These are phyloP conservation scores for Neoscelio sp. DNA, from an alignment of 2,888 invertebrate species.

Conservation along the genomic window DNA sequence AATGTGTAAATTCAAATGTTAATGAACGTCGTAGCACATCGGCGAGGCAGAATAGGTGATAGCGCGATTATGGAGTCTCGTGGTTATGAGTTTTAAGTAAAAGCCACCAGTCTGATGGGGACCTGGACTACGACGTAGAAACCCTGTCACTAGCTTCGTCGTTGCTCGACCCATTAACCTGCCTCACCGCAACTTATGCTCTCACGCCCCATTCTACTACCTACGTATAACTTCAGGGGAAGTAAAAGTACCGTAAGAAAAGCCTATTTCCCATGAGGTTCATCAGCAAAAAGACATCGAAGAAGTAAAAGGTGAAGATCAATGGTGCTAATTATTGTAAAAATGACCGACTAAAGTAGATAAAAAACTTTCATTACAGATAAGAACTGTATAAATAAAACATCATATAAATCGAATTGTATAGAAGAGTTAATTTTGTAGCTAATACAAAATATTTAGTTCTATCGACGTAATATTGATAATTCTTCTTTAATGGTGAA, in stretches of 20 bases:
- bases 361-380: conserved; percentile 14
- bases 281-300: neutral
- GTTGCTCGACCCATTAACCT: conserved; percentile 60
- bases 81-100: conserved; percentile 69
- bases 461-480: too few relatives aligned
- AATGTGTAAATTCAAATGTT: conserved; percentile 48
- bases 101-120: conserved; percentile 72
- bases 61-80: conserved; percentile 44
- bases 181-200: conserved; percentile 46
- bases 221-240: conserved; percentile 14
- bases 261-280: conserved; percentile 43
- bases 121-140: conserved; percentile 60
- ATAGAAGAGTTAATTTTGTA: too few relatives aligned
- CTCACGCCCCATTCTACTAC: conserved; percentile 15
- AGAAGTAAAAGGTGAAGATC: conserved; percentile 5
- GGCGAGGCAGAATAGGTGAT: conserved; percentile 24
- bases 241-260: conserved; percentile 36
- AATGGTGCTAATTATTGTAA: conserved; percentile 36
- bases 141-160: conserved; percentile 63
- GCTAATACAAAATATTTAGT: too few relatives aligned
- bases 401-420: too few relatives aligned
- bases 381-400: too few relatives aligned
- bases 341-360: conserved; percentile 19
- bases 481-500: too few relatives aligned
- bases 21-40: conserved; percentile 32